Conservation (phyloP, 2,888 invertebrate genomes). For the Molanna angustata region DNA sequence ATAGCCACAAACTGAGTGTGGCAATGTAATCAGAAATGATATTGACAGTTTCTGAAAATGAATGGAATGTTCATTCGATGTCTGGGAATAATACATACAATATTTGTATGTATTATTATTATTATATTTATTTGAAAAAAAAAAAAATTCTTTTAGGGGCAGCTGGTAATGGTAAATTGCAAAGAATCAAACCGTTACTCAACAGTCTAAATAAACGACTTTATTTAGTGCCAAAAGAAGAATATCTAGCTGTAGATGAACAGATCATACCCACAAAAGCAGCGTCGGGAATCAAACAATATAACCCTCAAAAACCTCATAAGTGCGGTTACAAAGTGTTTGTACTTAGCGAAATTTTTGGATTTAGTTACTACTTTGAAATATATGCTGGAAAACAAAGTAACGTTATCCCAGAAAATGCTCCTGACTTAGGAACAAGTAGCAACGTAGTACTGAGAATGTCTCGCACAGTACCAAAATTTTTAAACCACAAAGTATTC, state of each 20-base stretch:
- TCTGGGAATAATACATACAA: neutral
- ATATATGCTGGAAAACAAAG: constrained; percentile 2
- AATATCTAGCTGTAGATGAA: constrained; percentile 31
- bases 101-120: neutral
- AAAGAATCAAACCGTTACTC: constrained; percentile 35
- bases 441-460: constrained; percentile 1
- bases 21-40: neutral
- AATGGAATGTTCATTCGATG: neutral
- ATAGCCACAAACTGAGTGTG: no score
- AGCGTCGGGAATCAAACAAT: constrained; percentile 1
- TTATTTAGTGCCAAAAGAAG: constrained; percentile 36
- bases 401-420: constrained; percentile 4
- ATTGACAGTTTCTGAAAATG: neutral
- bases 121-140: no score
- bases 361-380: neutral
- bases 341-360: constrained; percentile 1
- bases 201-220: constrained; percentile 13
- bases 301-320: neutral
- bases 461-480: neutral
- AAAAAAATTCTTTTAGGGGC: no score
- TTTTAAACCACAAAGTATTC: neutral
- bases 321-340: constrained; percentile 3
- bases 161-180: no score
- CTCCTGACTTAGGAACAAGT: constrained; percentile 5
- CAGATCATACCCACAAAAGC: constrained; percentile 5